Conservation (phyloP, 2,888 invertebrate genomes). For the Ochropacha duplaris region DNA sequence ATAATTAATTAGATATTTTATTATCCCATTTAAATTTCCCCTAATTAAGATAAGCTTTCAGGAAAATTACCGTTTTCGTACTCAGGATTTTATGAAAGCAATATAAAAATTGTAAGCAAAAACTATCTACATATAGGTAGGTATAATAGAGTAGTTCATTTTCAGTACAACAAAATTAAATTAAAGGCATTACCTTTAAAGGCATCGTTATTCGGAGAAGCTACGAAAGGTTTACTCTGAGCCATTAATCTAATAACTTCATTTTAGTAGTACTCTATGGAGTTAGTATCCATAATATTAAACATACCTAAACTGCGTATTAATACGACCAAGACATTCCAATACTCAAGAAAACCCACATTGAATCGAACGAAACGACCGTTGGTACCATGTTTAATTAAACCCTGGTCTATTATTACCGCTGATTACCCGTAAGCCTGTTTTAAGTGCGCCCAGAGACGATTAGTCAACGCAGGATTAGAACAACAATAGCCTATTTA, state of each 20-base stretch:
- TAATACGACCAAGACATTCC: constrained; percentile 6
- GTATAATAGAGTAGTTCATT: too few species aligned
- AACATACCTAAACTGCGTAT: constrained; percentile 10
- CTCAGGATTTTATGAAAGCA: too few species aligned
- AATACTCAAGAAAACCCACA: constrained; percentile 19
- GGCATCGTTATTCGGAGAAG: background rate
- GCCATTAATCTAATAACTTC: background rate
- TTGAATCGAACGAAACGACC: constrained; percentile 15
- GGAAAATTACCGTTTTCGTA: background rate
- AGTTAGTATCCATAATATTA: constrained; percentile 5
- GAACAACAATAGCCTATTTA: constrained; percentile 73
- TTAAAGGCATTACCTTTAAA: too few species aligned
- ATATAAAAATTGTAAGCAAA: too few species aligned
- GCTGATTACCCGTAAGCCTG: constrained; percentile 42
- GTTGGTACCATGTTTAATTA: constrained; percentile 51
- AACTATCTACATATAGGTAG: too few species aligned
- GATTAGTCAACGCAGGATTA: constrained; percentile 72
- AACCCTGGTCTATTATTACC: constrained; percentile 44
- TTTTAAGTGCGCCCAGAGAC: constrained; percentile 30
- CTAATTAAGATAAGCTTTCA: background rate
- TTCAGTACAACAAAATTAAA: too few species aligned
- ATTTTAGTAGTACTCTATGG: background rate
- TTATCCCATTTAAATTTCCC: background rate
- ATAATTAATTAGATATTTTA: background rate
- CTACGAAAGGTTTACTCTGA: background rate